Evolutionary conservation across 2,797 vertebrate species (phyloP).

Genomic region (Gallirallus australis): DNA sequence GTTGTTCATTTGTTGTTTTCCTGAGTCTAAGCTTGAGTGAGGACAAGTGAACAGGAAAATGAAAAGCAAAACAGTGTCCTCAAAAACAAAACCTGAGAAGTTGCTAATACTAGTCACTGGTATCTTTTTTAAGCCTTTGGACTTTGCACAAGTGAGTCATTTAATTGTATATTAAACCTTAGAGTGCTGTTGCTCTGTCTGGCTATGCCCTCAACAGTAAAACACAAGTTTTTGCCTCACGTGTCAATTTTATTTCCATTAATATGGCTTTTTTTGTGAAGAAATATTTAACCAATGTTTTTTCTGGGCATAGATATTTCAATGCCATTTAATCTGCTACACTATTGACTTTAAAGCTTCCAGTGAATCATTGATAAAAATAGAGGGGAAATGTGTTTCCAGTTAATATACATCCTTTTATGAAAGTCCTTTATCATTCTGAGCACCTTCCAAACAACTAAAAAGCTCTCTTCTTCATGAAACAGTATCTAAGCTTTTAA

Average conservation of each 20-base stretch:
- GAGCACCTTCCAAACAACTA: neutral
- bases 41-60: neutral
- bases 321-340: neutral
- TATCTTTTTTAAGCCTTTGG: neutral
- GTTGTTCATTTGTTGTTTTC: neutral
- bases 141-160: neutral
- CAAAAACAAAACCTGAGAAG: neutral
- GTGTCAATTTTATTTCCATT: neutral
- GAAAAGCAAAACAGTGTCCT: neutral
- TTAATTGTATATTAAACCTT: neutral
- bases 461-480: neutral
- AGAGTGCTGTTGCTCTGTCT: neutral
- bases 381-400: neutral
- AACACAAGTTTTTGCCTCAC: neutral
- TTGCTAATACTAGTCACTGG: neutral
- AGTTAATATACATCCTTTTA: neutral
- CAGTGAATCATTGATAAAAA: neutral
- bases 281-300: neutral
- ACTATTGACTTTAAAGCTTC: neutral
- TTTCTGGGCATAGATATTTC: neutral
- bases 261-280: neutral
- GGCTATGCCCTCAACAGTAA: neutral
- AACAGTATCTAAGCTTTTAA: neutral
- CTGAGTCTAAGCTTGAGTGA: neutral
- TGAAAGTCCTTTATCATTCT: neutral